Evolutionary conservation across 2,888 invertebrate genomes (phyloP).

Genomic region (Meliscaeva auricollis): DNA sequence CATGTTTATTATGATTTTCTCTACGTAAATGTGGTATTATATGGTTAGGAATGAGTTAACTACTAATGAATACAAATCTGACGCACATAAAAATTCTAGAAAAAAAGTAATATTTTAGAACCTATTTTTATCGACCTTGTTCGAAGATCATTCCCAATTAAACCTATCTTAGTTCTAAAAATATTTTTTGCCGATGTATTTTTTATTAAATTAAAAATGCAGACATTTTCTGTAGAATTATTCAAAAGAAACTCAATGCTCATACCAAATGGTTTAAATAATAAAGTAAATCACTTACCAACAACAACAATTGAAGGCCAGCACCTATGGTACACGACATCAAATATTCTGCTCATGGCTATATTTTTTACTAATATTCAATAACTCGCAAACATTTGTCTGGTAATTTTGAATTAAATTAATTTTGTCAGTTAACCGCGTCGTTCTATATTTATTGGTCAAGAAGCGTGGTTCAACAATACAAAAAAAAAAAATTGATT

Average conservation of each 20-base stretch:
- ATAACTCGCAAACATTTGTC: slow-evolving; percentile 68
- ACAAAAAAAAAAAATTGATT: slow-evolving; percentile 58
- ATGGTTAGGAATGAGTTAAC: too few species aligned
- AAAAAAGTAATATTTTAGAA: too few species aligned
- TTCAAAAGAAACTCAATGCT: slow-evolving; percentile 51
- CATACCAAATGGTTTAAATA: slow-evolving; percentile 62
- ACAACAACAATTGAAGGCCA: slow-evolving; percentile 36
- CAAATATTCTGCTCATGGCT: slow-evolving; percentile 68
- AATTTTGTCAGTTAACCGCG: slow-evolving; percentile 3
- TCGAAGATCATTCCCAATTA: too few species aligned
- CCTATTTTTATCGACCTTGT: too few species aligned
- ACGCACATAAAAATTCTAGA: too few species aligned
- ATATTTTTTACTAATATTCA: slow-evolving; percentile 71
- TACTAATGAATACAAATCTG: too few species aligned
- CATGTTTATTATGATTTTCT: not conserved
- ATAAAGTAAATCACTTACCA: slow-evolving; percentile 68
- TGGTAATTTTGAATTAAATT: slow-evolving; percentile 61
- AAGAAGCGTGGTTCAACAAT: slow-evolving; percentile 28
- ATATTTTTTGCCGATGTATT: slow-evolving; percentile 41
- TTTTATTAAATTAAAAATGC: not conserved
- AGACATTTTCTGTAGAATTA: slow-evolving; percentile 40
- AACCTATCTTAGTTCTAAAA: slow-evolving; percentile 6
- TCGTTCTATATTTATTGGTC: slow-evolving; percentile 2
- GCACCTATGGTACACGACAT: slow-evolving; percentile 23
- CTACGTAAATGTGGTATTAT: not conserved